Evolutionary conservation across 2,888 invertebrate species (phyloP).

Genomic region (Uropetala carovei): DNA sequence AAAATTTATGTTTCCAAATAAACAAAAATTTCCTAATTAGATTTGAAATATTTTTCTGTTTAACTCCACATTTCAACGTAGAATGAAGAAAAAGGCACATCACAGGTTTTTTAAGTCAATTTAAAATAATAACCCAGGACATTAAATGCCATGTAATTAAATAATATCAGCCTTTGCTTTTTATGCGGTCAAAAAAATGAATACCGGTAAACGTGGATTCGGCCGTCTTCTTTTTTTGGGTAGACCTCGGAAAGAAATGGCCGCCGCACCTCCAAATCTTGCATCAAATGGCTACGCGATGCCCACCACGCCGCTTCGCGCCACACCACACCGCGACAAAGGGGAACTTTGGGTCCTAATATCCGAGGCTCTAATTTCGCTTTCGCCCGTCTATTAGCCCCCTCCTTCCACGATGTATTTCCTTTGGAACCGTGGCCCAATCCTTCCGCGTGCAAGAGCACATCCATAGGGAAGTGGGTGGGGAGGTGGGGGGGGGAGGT

Average conservation of each 20-base stretch:
- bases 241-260: neutral
- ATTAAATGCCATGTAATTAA: no score
- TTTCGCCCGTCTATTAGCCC: constrained; percentile 17
- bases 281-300: neutral
- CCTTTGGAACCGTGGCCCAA: neutral
- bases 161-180: no score
- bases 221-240: neutral
- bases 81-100: no score
- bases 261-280: neutral
- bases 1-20: no score
- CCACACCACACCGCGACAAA: neutral
- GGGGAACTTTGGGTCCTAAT: neutral
- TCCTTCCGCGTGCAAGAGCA: neutral
- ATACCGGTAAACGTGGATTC: neutral
- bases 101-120: no score
- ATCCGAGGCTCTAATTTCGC: constrained; percentile 39
- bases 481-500: no score
- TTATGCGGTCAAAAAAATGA: no score
- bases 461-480: no score
- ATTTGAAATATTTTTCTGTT: no score
- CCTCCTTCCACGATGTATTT: neutral
- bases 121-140: no score
- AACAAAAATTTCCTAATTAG: no score
- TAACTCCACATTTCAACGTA: no score
- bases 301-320: neutral